phyloP scores from a whole-genome alignment of 1,140 invertebrate genomes.

The Micrasema minimum region DNA sequence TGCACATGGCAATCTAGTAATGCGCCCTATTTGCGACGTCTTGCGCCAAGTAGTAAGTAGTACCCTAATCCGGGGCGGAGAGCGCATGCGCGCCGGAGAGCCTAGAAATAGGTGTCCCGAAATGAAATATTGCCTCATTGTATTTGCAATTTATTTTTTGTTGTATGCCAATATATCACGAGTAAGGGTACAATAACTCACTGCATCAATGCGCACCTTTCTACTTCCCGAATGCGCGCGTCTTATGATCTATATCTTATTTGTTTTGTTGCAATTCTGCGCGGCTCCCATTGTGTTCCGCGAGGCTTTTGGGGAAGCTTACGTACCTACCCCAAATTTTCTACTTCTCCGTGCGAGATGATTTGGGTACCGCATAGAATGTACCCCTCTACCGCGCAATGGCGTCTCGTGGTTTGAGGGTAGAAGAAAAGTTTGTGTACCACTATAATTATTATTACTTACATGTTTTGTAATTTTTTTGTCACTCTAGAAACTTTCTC shows the following conservation, averaged over 20 bases:
- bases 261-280: conserved; percentile 53
- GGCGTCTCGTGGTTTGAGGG: no score
- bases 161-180: conserved; percentile 50
- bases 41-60: conserved; percentile 1
- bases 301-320: not conserved
- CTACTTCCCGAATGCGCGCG: conserved; percentile 31
- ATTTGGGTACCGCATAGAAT: conserved; percentile 37
- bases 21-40: conserved; percentile 1
- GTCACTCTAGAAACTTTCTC: no score
- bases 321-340: conserved; percentile 31
- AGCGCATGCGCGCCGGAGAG: conserved; percentile 40
- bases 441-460: no score
- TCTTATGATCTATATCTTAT: conserved; percentile 53
- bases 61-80: conserved; percentile 32
- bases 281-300: conserved; percentile 46
- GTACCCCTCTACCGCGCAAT: no score
- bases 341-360: conserved; percentile 37
- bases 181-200: conserved; percentile 52
- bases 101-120: conserved; percentile 48
- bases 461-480: no score
- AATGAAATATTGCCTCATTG: conserved; percentile 52
- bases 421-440: no score
- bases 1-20: conserved; percentile 26
- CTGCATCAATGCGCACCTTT: conserved; percentile 51
- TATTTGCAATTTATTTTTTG: conserved; percentile 49